A percentile compares a stretch with the other conserved stretches of the same genome.
These are phyloP conservation scores for Rhegmatorhina hoffmannsi DNA, from an alignment of 2,113 vertebrate genomes.

Conservation along the genomic window DNA sequence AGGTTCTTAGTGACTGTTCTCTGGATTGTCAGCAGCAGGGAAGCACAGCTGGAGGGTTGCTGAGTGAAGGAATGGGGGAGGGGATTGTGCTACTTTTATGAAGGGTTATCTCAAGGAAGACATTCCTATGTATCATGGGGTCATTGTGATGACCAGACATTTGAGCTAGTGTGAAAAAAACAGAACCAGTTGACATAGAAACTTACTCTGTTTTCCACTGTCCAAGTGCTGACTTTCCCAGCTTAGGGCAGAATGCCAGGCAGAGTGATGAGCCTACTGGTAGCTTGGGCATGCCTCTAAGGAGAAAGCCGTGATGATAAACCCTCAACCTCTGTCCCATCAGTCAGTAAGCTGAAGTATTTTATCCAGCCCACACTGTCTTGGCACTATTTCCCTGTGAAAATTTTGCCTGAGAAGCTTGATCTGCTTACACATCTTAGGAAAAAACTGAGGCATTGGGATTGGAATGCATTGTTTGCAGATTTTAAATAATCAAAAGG, in stretches of 20 bases:
- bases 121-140: background rate
- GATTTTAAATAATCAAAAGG: background rate
- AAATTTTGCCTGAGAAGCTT: background rate
- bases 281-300: background rate
- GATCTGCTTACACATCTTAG: background rate
- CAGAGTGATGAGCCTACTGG: background rate
- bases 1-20: background rate
- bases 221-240: background rate
- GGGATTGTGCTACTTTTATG: background rate
- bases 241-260: background rate
- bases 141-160: background rate
- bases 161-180: background rate
- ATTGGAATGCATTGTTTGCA: background rate
- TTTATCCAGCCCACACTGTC: background rate
- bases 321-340: background rate
- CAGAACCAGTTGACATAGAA: background rate
- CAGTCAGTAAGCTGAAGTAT: background rate
- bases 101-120: background rate
- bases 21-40: background rate
- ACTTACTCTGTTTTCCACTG: background rate
- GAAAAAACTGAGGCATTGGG: background rate
- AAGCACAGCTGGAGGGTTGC: background rate
- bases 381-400: background rate
- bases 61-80: background rate
- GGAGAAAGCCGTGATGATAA: background rate